These are phyloP conservation scores for Hylaeus anthracinus DNA, from an alignment of 1,140 invertebrate species.

Conservation along the genomic window DNA sequence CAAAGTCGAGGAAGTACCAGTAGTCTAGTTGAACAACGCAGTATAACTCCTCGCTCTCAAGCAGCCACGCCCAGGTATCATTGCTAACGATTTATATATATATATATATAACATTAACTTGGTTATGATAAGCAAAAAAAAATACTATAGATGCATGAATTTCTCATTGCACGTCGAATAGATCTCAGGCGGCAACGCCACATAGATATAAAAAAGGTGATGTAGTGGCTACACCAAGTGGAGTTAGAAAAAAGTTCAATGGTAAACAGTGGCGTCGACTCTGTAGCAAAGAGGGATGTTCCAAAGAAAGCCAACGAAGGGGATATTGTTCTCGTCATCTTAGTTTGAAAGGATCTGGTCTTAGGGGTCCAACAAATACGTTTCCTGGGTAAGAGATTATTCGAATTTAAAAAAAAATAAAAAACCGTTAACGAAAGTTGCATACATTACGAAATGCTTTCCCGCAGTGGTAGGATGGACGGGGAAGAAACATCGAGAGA, in stretches of 20 bases:
- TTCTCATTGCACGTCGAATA: conserved; percentile 68
- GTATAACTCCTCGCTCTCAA: conserved; percentile 92
- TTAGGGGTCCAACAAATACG: conserved; percentile 81
- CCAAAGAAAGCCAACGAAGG: conserved; percentile 98
- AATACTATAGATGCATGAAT: background rate
- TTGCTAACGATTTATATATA: conserved; percentile 1
- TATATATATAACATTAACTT: background rate
- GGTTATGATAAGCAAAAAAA: conserved; percentile 11
- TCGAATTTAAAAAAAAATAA: background rate
- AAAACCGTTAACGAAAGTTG: background rate
- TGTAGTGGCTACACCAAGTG: conserved; percentile 97
- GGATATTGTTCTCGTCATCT: conserved; percentile 98
- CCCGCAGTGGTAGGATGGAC: conserved; percentile 83
- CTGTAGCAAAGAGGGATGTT: conserved; percentile 96
- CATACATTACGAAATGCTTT: background rate
- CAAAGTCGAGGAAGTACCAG: conserved; percentile 94
- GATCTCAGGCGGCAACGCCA: conserved; percentile 95
- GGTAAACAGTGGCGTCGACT: conserved; percentile 99
- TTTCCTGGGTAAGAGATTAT: conserved; percentile 77
- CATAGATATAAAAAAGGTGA: conserved; percentile 99
- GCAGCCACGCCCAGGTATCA: conserved; percentile 90
- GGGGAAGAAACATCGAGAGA: conserved; percentile 95
- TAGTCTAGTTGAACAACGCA: conserved; percentile 89
- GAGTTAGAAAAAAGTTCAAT: conserved; percentile 99
- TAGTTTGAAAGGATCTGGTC: conserved; percentile 89